A percentile compares a stretch with the other conserved stretches of the same genome.
phyloP scores from a whole-genome alignment of 1,140 invertebrate genomes.

The Physella acuta region DNA sequence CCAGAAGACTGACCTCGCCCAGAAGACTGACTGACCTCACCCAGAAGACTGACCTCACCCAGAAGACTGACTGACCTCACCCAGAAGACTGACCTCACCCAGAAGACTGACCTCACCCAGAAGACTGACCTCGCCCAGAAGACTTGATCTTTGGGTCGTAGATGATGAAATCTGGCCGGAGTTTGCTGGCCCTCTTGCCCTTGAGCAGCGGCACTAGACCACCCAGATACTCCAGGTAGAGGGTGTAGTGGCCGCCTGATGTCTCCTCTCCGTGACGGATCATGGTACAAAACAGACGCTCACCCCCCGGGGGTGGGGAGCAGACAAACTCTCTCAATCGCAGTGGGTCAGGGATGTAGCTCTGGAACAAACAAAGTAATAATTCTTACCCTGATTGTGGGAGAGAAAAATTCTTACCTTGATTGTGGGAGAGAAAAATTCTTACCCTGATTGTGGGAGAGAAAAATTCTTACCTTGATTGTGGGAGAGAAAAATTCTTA shows the following conservation, averaged over 20 bases:
- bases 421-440: slow-evolving; percentile 93
- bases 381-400: too few relatives aligned
- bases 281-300: slow-evolving; percentile 93
- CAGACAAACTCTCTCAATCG: slow-evolving; percentile 90
- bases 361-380: slow-evolving; percentile 64
- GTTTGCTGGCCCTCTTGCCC: slow-evolving; percentile 92
- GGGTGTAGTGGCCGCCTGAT: slow-evolving; percentile 81
- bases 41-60: too few relatives aligned
- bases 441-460: too few relatives aligned
- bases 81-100: too few relatives aligned
- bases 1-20: too few relatives aligned
- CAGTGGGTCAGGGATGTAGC: slow-evolving; percentile 86
- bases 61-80: too few relatives aligned
- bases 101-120: too few relatives aligned
- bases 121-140: slow-evolving; percentile 30
- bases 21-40: too few relatives aligned
- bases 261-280: slow-evolving; percentile 84
- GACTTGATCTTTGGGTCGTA: slow-evolving; percentile 76
- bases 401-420: slow-evolving; percentile 68
- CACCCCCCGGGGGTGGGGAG: slow-evolving; percentile 79
- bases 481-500: slow-evolving; percentile 91
- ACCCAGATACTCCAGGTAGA: slow-evolving; percentile 93
- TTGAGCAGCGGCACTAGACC: slow-evolving; percentile 93
- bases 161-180: slow-evolving; percentile 96
- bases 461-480: slow-evolving; percentile 73